Base-by-base conservation (phyloP, 2,888 invertebrate species). In the Caenorhabditis sp. region DNA sequence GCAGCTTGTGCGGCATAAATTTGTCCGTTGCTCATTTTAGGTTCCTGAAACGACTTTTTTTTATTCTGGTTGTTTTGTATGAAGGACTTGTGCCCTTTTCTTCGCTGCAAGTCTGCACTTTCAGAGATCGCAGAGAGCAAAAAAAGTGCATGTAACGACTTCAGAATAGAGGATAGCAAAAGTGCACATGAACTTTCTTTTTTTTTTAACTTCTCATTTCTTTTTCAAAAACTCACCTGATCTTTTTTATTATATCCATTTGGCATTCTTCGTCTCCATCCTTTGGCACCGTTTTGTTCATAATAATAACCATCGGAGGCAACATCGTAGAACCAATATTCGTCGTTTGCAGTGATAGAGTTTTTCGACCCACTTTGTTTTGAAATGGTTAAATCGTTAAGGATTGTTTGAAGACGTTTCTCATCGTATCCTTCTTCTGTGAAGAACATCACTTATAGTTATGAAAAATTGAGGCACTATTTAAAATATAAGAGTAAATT, bases 301-400 rank as follows among this genome's bases (percentile, higher is more conserved):
- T 86, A 86, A 64, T 86, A 86, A 75, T 85, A 86, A 17, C 86
- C 86, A 63, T 86, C 84, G 50, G 83, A 78, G n/a, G 79, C 78
- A 5, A 79, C 79, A 65, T 86, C 86, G 67, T 87, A 86, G 64
- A 73, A 77, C 78, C 78, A 77, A 58, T 69, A 75, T 27, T 75
- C 75, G 17, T 75, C 75, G 8, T 6, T 31, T 23, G 69, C 6
- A 6, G 27, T 8, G 21, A 36, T 37, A 26, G 57, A n/a, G 12
- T 14, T 51, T 55, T 19, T 21, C 26, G 43, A 43, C 14, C 43
- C 43, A 43, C 43, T 14, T 31, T 36, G 36, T 62, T 51, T 51
- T 50, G 37, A 10, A 19, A 50, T 17, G 1, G 51, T 51, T 4
- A 60, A 27, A 27, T 60, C 60, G 19, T 24, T 27, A 1, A 60